Evolutionary conservation across 2,797 vertebrate genomes (phyloP).

Genomic region (Cheirogaleus major): DNA sequence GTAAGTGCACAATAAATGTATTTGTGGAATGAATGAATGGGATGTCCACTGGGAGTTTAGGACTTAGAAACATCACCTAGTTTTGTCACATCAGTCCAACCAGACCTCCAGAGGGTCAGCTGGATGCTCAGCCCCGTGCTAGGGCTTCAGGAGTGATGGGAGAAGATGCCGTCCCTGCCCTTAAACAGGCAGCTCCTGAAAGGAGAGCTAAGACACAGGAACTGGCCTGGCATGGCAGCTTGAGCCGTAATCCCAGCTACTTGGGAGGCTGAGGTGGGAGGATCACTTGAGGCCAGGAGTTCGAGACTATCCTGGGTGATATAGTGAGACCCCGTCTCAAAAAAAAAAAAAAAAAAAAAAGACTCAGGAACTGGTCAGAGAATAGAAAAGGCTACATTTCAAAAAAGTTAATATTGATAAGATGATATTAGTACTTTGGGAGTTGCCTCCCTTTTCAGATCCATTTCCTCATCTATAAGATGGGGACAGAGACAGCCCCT

Average conservation of each 20-base stretch:
- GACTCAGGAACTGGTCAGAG: background rate
- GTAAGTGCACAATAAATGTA: background rate
- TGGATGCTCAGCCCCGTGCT: background rate
- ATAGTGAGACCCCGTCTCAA: background rate
- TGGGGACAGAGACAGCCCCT: background rate
- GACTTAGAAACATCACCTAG: constrained; percentile 10
- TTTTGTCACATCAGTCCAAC: background rate
- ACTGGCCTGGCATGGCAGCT: background rate
- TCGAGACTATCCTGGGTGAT: background rate
- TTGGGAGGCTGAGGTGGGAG: background rate
- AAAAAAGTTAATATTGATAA: background rate
- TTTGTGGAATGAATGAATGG: background rate
- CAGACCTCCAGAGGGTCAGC: background rate
- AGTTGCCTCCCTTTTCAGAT: background rate
- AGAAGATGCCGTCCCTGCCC: background rate
- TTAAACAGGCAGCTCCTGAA: background rate
- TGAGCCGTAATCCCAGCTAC: background rate
- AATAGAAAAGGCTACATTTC: background rate
- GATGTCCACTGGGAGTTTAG: background rate
- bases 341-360: background rate
- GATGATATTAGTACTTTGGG: background rate
- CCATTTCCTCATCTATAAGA: background rate
- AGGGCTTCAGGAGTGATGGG: background rate
- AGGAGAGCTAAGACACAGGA: background rate
- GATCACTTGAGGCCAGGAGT: background rate